Conservation (phyloP, 2,888 invertebrate genomes). For the Carterocephalus palaemon region DNA sequence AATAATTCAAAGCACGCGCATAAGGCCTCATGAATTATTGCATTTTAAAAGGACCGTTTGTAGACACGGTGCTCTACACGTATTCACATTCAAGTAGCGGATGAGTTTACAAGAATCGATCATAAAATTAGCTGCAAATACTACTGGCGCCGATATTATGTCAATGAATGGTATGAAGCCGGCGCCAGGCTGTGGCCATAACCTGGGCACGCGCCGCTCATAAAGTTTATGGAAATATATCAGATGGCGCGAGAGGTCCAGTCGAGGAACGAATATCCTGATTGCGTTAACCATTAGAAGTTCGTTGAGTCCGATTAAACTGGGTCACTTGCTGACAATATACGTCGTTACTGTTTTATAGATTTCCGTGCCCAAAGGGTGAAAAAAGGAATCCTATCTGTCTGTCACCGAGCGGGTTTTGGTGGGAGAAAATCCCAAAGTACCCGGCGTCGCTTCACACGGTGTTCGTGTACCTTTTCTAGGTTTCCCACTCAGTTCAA, state of each 20-base stretch:
- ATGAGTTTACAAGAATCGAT: slow-evolving; percentile 52
- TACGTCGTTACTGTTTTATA: no score
- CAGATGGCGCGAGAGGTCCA: neutral
- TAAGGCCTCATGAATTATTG: slow-evolving; percentile 56
- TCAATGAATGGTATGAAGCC: slow-evolving; percentile 70
- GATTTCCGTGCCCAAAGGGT: no score
- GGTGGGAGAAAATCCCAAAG: no score
- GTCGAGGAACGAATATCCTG: neutral
- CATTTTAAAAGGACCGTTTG: slow-evolving; percentile 49
- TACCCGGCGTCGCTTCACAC: no score
- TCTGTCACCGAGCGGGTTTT: no score
- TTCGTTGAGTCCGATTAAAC: neutral
- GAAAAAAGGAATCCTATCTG: no score
- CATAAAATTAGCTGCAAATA: slow-evolving; percentile 68
- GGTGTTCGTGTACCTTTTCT: no score
- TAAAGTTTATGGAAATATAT: slow-evolving; percentile 41
- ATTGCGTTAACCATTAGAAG: neutral
- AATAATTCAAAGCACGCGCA: slow-evolving; percentile 51
- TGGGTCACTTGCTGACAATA: no score
- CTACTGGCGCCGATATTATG: slow-evolving; percentile 70
- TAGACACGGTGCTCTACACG: slow-evolving; percentile 45
- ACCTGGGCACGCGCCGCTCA: slow-evolving; percentile 53
- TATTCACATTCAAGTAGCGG: slow-evolving; percentile 53
- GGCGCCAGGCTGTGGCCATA: slow-evolving; percentile 67
- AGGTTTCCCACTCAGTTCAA: no score